phyloP scores from a whole-genome alignment of 2,113 vertebrate genomes.

The Spea bombifrons region DNA sequence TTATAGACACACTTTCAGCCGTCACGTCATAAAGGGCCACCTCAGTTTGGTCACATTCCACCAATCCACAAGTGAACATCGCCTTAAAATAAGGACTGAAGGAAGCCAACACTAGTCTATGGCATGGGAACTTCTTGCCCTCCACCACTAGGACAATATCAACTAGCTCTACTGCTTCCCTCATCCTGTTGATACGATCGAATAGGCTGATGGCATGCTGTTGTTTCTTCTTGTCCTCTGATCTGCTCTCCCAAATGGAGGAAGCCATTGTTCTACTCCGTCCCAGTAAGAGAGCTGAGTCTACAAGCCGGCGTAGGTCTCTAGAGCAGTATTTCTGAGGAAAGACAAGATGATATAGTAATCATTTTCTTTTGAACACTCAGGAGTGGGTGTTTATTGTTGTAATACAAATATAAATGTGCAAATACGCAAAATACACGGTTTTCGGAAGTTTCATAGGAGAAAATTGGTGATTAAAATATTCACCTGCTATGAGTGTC shows the following conservation, averaged over 20 bases:
- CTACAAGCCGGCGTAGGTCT: too few relatives aligned
- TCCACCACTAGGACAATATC: slow-evolving; percentile 88
- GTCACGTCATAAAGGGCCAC: slow-evolving; percentile 78
- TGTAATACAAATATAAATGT: too few relatives aligned
- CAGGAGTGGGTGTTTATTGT: too few relatives aligned
- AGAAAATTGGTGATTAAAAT: too few relatives aligned
- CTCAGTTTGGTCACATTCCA: slow-evolving; percentile 78
- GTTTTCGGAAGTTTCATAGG: too few relatives aligned
- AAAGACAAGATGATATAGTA: too few relatives aligned
- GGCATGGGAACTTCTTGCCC: slow-evolving; percentile 85
- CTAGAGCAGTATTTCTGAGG: too few relatives aligned
- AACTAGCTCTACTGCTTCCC: slow-evolving; percentile 75
- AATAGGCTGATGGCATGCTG: slow-evolving; percentile 77
- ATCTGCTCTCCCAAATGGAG: slow-evolving; percentile 72
- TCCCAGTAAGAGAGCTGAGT: too few relatives aligned
- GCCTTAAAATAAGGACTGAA: slow-evolving; percentile 94
- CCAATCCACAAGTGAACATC: slow-evolving; percentile 94
- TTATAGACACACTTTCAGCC: slow-evolving; percentile 76
- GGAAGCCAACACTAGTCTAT: slow-evolving; percentile 84
- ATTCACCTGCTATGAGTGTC: too few relatives aligned
- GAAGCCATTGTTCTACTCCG: too few relatives aligned
- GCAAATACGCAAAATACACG: too few relatives aligned
- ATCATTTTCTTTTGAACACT: too few relatives aligned
- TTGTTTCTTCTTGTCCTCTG: slow-evolving; percentile 57
- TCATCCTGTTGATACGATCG: slow-evolving; percentile 81